These are phyloP conservation scores for Harpalus rufipes DNA, from an alignment of 2,888 invertebrate genomes.

Conservation along the genomic window DNA sequence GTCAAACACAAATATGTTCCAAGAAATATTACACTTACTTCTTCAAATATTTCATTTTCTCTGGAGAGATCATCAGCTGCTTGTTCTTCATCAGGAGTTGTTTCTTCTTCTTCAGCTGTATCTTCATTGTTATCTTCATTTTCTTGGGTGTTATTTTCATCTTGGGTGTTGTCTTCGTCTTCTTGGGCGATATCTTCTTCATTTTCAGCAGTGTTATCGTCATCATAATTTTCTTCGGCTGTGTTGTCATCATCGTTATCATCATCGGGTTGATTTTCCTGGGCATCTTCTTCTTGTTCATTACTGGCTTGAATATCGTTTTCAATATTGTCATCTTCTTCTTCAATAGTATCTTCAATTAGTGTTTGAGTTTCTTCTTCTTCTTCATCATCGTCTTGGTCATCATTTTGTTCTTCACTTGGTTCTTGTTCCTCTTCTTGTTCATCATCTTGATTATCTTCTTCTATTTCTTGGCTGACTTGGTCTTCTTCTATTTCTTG, in stretches of 20 bases:
- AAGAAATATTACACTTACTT: slow-evolving; percentile 65
- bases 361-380: slow-evolving; percentile 61
- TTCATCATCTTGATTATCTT: slow-evolving; percentile 68
- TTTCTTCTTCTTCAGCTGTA: slow-evolving; percentile 61
- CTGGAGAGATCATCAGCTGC: slow-evolving; percentile 68
- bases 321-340: slow-evolving; percentile 69
- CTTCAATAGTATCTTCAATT: slow-evolving; percentile 12
- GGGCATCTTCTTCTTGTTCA: slow-evolving; percentile 12
- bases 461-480: slow-evolving; percentile 60
- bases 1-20: neutral
- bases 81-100: slow-evolving; percentile 60
- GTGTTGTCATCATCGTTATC: slow-evolving; percentile 2
- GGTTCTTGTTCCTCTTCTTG: slow-evolving; percentile 68
- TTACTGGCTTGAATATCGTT: slow-evolving; percentile 15
- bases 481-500: slow-evolving; percentile 26
- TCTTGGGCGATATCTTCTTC: slow-evolving; percentile 71
- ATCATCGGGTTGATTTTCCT: slow-evolving; percentile 4
- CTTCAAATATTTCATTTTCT: slow-evolving; percentile 69
- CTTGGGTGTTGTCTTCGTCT: slow-evolving; percentile 71
- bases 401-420: slow-evolving; percentile 27
- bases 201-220: slow-evolving; percentile 70
- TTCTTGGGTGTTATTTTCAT: slow-evolving; percentile 69
- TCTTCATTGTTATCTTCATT: slow-evolving; percentile 63
- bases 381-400: slow-evolving; percentile 69
- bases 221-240: neutral